Conservation (phyloP, 2,113 vertebrate species). For the Rhipidura dahli region DNA sequence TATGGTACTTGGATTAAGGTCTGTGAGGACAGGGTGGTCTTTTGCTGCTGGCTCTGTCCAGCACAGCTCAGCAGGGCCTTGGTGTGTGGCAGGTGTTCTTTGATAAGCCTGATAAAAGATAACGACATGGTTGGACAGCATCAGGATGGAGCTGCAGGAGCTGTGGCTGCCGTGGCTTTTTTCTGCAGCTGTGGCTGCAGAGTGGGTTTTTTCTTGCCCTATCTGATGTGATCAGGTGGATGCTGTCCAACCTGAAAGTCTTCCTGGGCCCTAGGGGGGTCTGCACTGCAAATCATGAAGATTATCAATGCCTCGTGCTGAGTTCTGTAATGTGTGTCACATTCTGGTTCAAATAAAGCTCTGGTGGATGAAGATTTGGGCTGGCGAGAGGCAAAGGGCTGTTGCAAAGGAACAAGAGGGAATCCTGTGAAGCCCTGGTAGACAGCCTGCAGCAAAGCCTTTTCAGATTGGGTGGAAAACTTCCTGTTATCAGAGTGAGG, state of each 20-base stretch:
- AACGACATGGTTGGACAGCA: rapidly evolving
- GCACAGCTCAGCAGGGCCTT: not conserved
- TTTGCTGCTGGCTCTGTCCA: not conserved
- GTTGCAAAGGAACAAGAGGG: not conserved
- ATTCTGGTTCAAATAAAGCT: not conserved
- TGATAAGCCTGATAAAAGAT: not conserved
- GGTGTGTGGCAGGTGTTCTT: not conserved
- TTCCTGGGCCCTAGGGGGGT: not conserved
- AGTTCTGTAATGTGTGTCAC: not conserved
- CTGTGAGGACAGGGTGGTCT: not conserved
- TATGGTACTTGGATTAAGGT: not conserved
- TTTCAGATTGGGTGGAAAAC: not conserved
- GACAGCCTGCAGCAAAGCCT: not conserved
- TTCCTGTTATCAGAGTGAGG: not conserved
- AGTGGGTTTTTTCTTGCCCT: not conserved
- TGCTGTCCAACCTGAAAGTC: not conserved
- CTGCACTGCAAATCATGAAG: not conserved
- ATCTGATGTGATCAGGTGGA: not conserved
- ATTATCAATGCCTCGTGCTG: not conserved
- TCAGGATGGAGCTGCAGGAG: not conserved
- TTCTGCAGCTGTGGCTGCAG: not conserved
- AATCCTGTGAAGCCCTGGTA: not conserved
- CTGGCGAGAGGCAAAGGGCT: not conserved
- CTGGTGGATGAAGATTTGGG: not conserved
- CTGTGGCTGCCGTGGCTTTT: not conserved